A percentile compares a stretch with the other conserved stretches of the same genome.
Conservation (phyloP, 2,797 vertebrate species). For the Siniperca obscura region DNA sequence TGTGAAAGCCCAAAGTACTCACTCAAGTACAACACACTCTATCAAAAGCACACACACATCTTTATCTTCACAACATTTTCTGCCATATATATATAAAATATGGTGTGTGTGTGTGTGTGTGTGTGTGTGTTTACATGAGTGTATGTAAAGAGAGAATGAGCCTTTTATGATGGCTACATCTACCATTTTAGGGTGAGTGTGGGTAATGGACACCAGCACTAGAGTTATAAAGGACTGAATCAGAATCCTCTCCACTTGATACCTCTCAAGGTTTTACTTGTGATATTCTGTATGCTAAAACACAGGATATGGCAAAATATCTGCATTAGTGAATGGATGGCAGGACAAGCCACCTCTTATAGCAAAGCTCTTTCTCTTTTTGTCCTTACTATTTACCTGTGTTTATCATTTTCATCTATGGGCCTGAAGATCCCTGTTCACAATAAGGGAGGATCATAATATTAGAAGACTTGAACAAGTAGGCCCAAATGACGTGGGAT, state of each 20-base stretch:
- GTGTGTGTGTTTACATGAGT: not conserved
- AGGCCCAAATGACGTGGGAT: constrained; percentile 22
- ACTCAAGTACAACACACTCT: constrained; percentile 2
- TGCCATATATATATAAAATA: no score
- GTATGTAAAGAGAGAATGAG: constrained; percentile 13
- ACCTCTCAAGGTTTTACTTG: constrained; percentile 10
- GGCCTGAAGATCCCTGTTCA: not conserved
- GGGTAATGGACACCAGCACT: constrained; percentile 38
- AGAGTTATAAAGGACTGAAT: constrained; percentile 28
- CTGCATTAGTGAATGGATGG: not conserved
- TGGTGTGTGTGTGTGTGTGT: not conserved
- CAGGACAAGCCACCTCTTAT: not conserved
- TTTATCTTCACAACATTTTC: no score
- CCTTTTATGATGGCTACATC: constrained; percentile 35
- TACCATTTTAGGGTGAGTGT: constrained; percentile 19
- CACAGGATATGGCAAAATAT: not conserved
- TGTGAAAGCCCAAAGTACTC: not conserved
- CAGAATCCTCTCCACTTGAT: constrained; percentile 25
- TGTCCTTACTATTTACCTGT: not conserved
- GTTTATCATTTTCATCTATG: not conserved
- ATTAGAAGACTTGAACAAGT: constrained; percentile 23
- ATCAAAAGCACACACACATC: constrained; percentile 11
- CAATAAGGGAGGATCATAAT: not conserved
- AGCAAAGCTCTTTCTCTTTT: not conserved
- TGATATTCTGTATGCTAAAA: constrained; percentile 26